phyloP scores from a whole-genome alignment of 2,797 vertebrate genomes.

The Crenichthys baileyi region DNA sequence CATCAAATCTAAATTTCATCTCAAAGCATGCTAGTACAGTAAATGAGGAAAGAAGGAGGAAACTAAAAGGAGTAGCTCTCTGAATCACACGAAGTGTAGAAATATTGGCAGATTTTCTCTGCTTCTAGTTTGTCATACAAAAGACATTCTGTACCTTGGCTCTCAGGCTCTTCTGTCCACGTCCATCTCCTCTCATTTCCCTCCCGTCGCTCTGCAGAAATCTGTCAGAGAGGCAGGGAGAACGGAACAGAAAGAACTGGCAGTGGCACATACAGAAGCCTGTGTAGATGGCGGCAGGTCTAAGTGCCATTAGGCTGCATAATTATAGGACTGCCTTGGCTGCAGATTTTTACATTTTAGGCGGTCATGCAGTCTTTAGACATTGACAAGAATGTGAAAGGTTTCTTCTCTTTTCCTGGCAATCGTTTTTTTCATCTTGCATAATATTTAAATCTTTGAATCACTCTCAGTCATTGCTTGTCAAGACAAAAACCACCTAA shows the following conservation, averaged over 20 bases:
- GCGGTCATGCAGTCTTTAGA: conserved; percentile 19
- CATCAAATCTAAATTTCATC: conserved; percentile 30
- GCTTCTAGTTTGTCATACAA: conserved; percentile 24
- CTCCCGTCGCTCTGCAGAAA: conserved; percentile 32
- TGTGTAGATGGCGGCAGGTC: conserved; percentile 45
- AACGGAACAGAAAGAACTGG: conserved; percentile 38
- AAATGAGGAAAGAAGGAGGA: conserved; percentile 23
- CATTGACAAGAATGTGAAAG: conserved; percentile 52
- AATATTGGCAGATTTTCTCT: conserved; percentile 24
- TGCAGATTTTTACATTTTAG: conserved; percentile 34
- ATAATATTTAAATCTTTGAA: neutral
- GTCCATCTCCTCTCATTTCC: conserved; percentile 22
- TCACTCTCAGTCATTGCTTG: neutral
- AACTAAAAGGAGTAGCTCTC: neutral
- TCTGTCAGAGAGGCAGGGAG: conserved; percentile 42
- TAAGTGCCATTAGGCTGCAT: conserved; percentile 56
- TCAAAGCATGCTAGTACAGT: neutral
- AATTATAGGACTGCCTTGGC: conserved; percentile 48
- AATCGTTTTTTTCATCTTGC: neutral
- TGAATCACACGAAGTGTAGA: conserved; percentile 31
- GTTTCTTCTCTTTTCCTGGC: conserved; percentile 9
- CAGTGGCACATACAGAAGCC: conserved; percentile 38
- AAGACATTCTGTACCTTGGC: conserved; percentile 1
- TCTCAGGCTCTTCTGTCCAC: conserved; percentile 3
- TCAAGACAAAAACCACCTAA: neutral